Evolutionary conservation across 2,797 vertebrate species (phyloP).

Genomic region (Sardinella longiceps): DNA sequence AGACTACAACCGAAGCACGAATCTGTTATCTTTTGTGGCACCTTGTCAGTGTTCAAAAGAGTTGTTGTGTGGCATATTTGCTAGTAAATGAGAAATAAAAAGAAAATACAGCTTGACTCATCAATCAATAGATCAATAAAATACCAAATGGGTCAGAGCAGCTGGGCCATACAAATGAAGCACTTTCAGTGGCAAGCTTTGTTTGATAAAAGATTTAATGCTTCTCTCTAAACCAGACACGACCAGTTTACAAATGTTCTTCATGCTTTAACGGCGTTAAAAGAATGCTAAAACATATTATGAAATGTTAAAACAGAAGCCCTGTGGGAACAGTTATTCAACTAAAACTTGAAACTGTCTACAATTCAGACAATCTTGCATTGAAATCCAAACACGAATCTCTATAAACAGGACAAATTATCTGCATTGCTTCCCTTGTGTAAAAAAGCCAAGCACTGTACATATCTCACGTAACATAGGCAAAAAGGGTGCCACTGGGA

Average conservation of each 20-base stretch:
- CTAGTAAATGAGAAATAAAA: not conserved
- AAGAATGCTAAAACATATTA: no score
- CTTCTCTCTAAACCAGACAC: not conserved
- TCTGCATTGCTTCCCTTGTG: not conserved
- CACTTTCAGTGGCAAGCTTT: not conserved
- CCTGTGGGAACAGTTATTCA: not conserved
- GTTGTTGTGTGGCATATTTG: not conserved
- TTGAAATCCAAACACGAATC: not conserved
- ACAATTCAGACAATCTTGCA: not conserved
- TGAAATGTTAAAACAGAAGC: not conserved
- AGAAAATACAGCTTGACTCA: not conserved
- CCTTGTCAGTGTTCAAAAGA: not conserved
- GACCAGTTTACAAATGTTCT: not conserved
- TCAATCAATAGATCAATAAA: not conserved
- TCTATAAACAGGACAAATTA: not conserved
- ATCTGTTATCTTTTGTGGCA: not conserved
- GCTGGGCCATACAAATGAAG: not conserved
- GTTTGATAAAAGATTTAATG: not conserved
- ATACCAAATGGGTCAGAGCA: not conserved
- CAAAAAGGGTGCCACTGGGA: not conserved
- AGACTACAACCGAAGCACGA: not conserved
- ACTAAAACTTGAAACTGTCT: not conserved
- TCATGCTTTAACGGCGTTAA: no score
- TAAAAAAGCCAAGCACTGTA: not conserved
- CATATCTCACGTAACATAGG: not conserved